Conservation (phyloP, 2,113 vertebrate genomes). For the Mormyrus iriodes region DNA sequence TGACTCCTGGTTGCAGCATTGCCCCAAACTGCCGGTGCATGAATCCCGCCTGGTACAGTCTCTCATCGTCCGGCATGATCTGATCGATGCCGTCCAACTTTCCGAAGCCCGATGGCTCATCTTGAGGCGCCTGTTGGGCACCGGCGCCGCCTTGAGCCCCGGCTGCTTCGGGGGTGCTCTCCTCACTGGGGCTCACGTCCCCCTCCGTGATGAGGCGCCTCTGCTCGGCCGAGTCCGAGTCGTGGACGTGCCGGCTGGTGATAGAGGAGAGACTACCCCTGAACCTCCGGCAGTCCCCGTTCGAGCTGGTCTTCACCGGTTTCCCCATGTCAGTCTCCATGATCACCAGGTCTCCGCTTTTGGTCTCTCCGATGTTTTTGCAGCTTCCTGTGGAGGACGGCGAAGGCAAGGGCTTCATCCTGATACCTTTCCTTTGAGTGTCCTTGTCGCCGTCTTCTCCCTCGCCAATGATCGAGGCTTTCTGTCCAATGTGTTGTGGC, state of each 20-base stretch:
- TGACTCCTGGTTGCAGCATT: conserved; percentile 97
- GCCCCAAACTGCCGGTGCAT: conserved; percentile 95
- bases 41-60: conserved; percentile 85
- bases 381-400: conserved; percentile 62
- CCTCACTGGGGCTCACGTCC: conserved; percentile 69
- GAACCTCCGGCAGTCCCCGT: conserved; percentile 92
- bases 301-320: conserved; percentile 81
- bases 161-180: conserved; percentile 71
- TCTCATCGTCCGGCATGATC: conserved; percentile 84
- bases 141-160: conserved; percentile 61
- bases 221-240: conserved; percentile 81
- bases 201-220: conserved; percentile 85
- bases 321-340: conserved; percentile 77
- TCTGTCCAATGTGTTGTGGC: conserved; percentile 89
- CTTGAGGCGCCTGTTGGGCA: conserved; percentile 52
- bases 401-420: conserved; percentile 83
- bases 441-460: conserved; percentile 81
- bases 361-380: conserved; percentile 57
- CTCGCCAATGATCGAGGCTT: conserved; percentile 86
- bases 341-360: conserved; percentile 62
- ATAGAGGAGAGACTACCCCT: conserved; percentile 91
- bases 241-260: conserved; percentile 78
- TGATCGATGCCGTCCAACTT: conserved; percentile 87
- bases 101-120: conserved; percentile 68
- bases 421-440: conserved; percentile 84